A percentile compares a stretch with the other conserved stretches of the same genome.
Conservation (phyloP, 2,888 invertebrate species). For the Calameuta pallipes region DNA sequence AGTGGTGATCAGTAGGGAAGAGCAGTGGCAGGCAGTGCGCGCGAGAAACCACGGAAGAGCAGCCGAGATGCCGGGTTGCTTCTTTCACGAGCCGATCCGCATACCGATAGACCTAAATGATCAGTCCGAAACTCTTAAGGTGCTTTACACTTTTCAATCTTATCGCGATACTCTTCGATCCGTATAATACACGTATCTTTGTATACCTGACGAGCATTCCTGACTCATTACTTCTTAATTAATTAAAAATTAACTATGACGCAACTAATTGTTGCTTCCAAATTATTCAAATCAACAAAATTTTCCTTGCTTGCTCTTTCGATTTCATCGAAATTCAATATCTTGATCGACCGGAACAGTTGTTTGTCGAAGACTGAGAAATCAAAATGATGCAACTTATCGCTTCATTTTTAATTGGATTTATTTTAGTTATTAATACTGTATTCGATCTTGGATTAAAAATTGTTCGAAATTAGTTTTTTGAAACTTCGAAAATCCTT, state of each 20-base stretch:
- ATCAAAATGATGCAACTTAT: too few species aligned
- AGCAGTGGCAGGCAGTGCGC: not conserved
- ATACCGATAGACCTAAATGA: constrained; percentile 81
- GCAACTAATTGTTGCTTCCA: not conserved
- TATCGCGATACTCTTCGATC: not conserved
- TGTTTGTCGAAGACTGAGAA: not conserved
- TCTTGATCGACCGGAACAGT: not conserved
- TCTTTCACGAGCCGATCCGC: constrained; percentile 76
- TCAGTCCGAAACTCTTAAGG: constrained; percentile 84
- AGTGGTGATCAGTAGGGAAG: constrained; percentile 1
- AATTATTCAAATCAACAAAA: not conserved
- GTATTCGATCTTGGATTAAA: not conserved
- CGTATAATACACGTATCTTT: not conserved
- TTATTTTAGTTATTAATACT: not conserved
- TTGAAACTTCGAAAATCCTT: not conserved
- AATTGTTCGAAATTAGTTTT: not conserved
- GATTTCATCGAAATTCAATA: not conserved
- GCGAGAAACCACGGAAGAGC: constrained; percentile 2
- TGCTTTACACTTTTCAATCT: constrained; percentile 55
- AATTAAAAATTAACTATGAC: not conserved
- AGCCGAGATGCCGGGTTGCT: constrained; percentile 68
- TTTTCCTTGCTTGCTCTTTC: not conserved
- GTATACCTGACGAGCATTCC: not conserved
- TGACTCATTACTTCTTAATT: not conserved
- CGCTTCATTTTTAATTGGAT: not conserved